phyloP scores from a whole-genome alignment of 1,140 invertebrate species.

The Zophobas atratus region DNA sequence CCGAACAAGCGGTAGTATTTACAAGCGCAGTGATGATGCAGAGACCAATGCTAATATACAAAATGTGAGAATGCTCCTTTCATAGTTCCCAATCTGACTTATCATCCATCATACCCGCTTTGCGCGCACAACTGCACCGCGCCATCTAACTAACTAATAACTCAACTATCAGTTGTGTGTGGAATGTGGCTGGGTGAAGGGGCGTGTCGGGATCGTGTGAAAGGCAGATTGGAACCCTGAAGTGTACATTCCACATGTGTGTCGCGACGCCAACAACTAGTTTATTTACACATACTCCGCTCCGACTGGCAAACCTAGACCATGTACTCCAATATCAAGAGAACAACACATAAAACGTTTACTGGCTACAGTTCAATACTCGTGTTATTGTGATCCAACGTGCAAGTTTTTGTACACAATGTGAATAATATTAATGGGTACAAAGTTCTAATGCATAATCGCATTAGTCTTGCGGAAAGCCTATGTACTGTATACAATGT shows the following conservation, averaged over 20 bases:
- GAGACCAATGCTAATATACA: constrained; percentile 68
- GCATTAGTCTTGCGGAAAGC: constrained; percentile 60
- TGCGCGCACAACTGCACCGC: constrained; percentile 48
- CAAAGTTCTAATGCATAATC: constrained; percentile 52
- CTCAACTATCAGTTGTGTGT: constrained; percentile 52
- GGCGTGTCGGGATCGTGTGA: constrained; percentile 58
- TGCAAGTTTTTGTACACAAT: constrained; percentile 57
- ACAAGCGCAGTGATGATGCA: constrained; percentile 68
- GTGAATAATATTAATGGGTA: constrained; percentile 53
- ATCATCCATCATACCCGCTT: constrained; percentile 60
- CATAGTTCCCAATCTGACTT: constrained; percentile 65
- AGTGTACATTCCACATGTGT: constrained; percentile 75
- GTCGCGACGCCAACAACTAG: constrained; percentile 47
- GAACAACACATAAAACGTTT: constrained; percentile 18
- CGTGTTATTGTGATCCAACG: constrained; percentile 47
- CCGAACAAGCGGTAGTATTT: constrained; percentile 75
- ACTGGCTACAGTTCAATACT: constrained; percentile 29
- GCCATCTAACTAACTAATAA: constrained; percentile 27
- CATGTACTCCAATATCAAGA: constrained; percentile 37
- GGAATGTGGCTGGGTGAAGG: constrained; percentile 61
- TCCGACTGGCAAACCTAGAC: constrained; percentile 51
- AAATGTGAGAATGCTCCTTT: constrained; percentile 79
- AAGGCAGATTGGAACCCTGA: constrained; percentile 76
- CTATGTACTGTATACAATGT: constrained; percentile 65
- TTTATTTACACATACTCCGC: constrained; percentile 57